Conservation (phyloP, 2,797 vertebrate genomes). For the Spondyliosoma cantharus region DNA sequence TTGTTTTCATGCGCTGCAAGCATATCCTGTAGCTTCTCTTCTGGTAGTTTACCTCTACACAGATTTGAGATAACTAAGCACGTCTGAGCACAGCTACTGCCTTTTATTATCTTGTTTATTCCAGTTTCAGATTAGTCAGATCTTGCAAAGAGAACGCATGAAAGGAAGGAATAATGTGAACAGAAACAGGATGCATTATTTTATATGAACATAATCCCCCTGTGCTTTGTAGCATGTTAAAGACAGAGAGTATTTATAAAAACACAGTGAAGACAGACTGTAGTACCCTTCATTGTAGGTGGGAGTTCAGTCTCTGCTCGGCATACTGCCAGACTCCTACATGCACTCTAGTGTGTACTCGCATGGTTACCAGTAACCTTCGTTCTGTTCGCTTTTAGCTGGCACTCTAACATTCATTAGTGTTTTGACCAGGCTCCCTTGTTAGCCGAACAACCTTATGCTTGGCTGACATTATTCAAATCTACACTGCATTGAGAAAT, state of each 20-base stretch:
- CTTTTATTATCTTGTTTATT: slow-evolving; percentile 46
- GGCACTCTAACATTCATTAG: slow-evolving; percentile 71
- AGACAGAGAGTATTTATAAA: slow-evolving; percentile 14
- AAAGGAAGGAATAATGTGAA: neutral
- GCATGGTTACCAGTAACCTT: slow-evolving; percentile 42
- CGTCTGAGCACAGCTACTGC: neutral
- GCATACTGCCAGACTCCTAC: slow-evolving; percentile 38
- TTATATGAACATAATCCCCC: neutral
- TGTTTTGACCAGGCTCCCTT: slow-evolving; percentile 63
- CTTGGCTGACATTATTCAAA: slow-evolving; percentile 76
- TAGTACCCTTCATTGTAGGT: slow-evolving; percentile 15
- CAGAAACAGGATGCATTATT: neutral
- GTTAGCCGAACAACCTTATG: slow-evolving; percentile 70
- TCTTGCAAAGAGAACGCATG: slow-evolving; percentile 5
- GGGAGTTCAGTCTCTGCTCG: slow-evolving; percentile 32
- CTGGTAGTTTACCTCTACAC: slow-evolving; percentile 3
- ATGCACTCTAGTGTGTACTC: slow-evolving; percentile 8
- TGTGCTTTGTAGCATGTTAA: slow-evolving; percentile 7
- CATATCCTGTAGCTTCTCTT: slow-evolving; percentile 1
- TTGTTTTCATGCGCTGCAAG: slow-evolving; percentile 10
- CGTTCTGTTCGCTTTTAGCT: slow-evolving; percentile 64
- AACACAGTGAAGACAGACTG: slow-evolving; percentile 12
- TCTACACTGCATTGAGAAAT: slow-evolving; percentile 67
- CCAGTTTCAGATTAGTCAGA: slow-evolving; percentile 38
- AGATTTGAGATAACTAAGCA: slow-evolving; percentile 39